phyloP scores from a whole-genome alignment of 1,140 invertebrate species.

The Gonatopus flavifemur region DNA sequence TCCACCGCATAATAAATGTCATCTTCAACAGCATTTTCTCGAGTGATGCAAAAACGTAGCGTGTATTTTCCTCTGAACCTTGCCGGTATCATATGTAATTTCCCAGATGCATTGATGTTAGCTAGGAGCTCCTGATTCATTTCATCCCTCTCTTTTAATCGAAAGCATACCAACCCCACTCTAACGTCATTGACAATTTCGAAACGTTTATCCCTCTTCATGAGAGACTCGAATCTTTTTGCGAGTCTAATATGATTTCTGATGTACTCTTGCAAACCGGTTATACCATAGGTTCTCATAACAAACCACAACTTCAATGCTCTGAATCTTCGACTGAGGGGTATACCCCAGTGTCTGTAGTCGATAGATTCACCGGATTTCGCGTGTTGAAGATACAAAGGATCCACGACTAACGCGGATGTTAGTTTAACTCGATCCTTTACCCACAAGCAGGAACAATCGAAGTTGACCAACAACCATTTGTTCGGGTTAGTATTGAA shows the following conservation, averaged over 20 bases:
- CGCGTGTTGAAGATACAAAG: constrained; percentile 84
- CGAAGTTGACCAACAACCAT: constrained; percentile 87
- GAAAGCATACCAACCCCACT: constrained; percentile 72
- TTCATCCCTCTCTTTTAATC: constrained; percentile 69
- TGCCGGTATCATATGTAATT: constrained; percentile 88
- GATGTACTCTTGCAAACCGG: constrained; percentile 80
- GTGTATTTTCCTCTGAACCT: constrained; percentile 75
- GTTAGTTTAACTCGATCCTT: constrained; percentile 86
- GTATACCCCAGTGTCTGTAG: constrained; percentile 89
- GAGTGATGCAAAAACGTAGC: constrained; percentile 83
- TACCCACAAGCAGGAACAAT: constrained; percentile 90
- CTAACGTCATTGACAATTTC: constrained; percentile 83
- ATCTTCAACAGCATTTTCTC: constrained; percentile 74
- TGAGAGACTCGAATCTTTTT: constrained; percentile 78
- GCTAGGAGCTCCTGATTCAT: constrained; percentile 81
- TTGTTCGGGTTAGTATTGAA: constrained; percentile 95
- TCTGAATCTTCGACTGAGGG: constrained; percentile 82
- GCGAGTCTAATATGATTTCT: constrained; percentile 86
- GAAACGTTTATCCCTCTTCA: constrained; percentile 76
- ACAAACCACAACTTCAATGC: constrained; percentile 90
- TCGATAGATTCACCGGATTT: constrained; percentile 79
- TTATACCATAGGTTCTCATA: constrained; percentile 79
- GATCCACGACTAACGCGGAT: constrained; percentile 92
- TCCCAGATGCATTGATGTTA: constrained; percentile 84
- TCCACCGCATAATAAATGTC: constrained; percentile 80